Conservation (phyloP, 92 coral and sea anemone genomes). For the Ricordea florida region DNA sequence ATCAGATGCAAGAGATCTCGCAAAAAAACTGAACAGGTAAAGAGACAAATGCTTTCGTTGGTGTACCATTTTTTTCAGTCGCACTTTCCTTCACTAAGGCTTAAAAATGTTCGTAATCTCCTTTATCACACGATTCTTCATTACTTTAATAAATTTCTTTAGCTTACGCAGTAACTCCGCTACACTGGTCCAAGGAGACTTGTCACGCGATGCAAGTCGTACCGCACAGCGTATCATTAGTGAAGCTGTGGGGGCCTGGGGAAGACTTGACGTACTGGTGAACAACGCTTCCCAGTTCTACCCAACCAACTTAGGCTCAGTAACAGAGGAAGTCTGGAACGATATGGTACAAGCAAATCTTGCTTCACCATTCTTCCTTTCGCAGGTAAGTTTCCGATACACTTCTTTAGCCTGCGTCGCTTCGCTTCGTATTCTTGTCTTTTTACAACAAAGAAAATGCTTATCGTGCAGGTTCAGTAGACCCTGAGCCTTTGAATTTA, state of each 20-base stretch:
- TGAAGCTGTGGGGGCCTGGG: conserved; percentile 52
- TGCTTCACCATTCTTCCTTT: conserved; percentile 68
- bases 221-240: conserved; percentile 48
- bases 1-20: conserved; percentile 22
- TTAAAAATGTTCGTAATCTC: too few relatives aligned
- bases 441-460: too few relatives aligned
- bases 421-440: too few relatives aligned
- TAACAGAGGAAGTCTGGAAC: conserved; percentile 50
- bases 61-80: too few relatives aligned
- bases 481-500: too few relatives aligned
- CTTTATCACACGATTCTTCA: neutral
- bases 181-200: conserved; percentile 43
- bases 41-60: too few relatives aligned
- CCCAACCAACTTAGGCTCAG: conserved; percentile 55
- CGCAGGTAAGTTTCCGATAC: too few relatives aligned
- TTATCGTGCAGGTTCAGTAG: too few relatives aligned
- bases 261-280: conserved; percentile 67
- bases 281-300: conserved; percentile 68
- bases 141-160: neutral
- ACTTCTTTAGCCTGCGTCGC: too few relatives aligned
- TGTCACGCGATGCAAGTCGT: neutral
- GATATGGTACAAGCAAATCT: conserved; percentile 53
- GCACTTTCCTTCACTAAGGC: too few relatives aligned
- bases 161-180: conserved; percentile 62
- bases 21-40: conserved; percentile 63